Conservation (phyloP, 2,888 invertebrate species). For the Tenthredo notha region DNA sequence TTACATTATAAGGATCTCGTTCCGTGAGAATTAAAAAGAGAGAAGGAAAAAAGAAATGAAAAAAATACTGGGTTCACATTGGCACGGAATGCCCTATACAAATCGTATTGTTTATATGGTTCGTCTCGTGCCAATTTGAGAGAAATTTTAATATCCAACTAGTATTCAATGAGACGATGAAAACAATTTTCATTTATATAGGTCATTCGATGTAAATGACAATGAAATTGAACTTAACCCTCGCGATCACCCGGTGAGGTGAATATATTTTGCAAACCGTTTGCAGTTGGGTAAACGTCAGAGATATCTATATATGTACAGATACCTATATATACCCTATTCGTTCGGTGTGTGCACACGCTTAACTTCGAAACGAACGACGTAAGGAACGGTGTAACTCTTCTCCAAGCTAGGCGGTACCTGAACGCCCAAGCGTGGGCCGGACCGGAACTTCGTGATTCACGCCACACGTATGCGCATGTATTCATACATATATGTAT, state of each 20-base stretch:
- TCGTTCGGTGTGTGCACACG: conserved; percentile 4
- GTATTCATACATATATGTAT: neutral
- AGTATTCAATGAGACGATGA: neutral
- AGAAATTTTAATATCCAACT: neutral
- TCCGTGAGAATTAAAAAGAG: neutral
- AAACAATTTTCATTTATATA: neutral
- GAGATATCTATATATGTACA: neutral
- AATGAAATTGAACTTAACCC: neutral
- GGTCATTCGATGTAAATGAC: neutral
- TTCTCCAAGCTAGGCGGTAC: conserved; percentile 21
- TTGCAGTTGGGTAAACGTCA: neutral
- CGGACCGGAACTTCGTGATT: conserved; percentile 78
- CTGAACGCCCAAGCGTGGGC: conserved; percentile 69
- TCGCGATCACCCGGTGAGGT: neutral
- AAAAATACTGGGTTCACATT: neutral
- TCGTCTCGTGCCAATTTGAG: neutral
- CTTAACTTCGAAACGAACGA: neutral
- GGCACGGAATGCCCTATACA: conserved; percentile 2
- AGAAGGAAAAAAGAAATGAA: neutral
- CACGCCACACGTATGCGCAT: conserved; percentile 64
- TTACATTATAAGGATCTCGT: neutral
- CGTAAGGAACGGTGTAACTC: conserved; percentile 30
- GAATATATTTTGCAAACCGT: neutral
- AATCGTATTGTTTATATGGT: neutral
- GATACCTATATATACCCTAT: neutral